Percentiles rank a stretch among this genome's conserved stretches.
phyloP scores from a whole-genome alignment of 2,888 invertebrate genomes.

The Hermaeophaga mercurialis region DNA sequence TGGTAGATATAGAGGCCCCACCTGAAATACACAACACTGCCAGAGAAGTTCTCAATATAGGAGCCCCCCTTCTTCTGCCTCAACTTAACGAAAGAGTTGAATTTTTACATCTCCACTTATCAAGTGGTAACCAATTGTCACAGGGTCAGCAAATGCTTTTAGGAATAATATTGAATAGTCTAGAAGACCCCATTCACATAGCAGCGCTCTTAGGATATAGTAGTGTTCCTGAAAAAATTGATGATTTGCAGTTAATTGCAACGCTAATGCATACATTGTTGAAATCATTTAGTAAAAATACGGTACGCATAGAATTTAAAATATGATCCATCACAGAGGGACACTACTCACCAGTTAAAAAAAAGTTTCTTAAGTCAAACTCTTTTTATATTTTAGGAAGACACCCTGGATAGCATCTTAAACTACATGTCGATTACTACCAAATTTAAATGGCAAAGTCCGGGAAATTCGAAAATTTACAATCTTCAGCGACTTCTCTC shows the following conservation, averaged over 20 bases:
- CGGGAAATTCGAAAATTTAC: conserved; percentile 48
- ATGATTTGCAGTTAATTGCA: conserved; percentile 55
- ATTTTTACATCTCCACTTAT: conserved; percentile 63
- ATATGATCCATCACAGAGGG: neutral
- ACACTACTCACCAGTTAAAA: too few relatives aligned
- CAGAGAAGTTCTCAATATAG: conserved; percentile 63
- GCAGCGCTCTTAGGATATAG: conserved; percentile 63
- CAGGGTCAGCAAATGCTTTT: conserved; percentile 67
- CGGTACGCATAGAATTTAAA: conserved; percentile 57
- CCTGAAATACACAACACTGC: conserved; percentile 61
- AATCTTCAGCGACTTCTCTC: conserved; percentile 62
- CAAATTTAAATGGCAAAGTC: conserved; percentile 49
- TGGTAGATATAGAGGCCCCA: conserved; percentile 59
- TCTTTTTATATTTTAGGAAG: conserved; percentile 44
- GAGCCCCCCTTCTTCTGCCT: conserved; percentile 65
- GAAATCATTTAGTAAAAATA: conserved; percentile 59
- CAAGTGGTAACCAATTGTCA: conserved; percentile 60
- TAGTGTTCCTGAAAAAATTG: conserved; percentile 45
- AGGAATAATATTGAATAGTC: conserved; percentile 64
- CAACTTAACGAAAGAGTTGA: conserved; percentile 64
- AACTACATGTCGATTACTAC: conserved; percentile 46
- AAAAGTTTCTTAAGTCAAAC: too few relatives aligned
- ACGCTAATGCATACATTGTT: conserved; percentile 60
- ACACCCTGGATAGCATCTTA: conserved; percentile 48
- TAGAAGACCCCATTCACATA: conserved; percentile 66